phyloP scores from a whole-genome alignment of 2,888 invertebrate species.

The Macropis europaea region DNA sequence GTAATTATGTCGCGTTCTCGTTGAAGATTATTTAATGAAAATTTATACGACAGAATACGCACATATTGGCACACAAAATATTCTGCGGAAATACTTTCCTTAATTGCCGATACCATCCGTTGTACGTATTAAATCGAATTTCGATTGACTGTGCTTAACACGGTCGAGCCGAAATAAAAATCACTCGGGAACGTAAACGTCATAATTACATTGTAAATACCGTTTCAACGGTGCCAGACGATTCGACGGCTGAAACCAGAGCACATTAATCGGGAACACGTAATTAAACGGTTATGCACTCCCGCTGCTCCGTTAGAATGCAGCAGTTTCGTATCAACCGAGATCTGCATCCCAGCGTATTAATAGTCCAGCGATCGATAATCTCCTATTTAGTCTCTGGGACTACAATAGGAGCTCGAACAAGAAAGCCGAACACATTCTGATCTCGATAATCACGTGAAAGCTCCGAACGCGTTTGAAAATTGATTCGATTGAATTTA shows the following conservation, averaged over 20 bases:
- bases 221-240: slow-evolving; percentile 9
- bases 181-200: background rate
- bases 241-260: slow-evolving; percentile 9
- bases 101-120: no score
- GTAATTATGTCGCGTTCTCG: no score
- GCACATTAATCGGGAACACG: slow-evolving; percentile 23
- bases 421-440: background rate
- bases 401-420: background rate
- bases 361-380: slow-evolving; percentile 31
- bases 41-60: no score
- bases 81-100: no score
- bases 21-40: no score
- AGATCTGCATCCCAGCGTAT: slow-evolving; percentile 10
- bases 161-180: background rate
- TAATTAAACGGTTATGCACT: slow-evolving; percentile 30
- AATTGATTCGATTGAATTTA: no score
- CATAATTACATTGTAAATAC: background rate
- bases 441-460: no score
- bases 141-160: background rate
- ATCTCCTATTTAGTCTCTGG: background rate
- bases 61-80: no score
- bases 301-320: background rate
- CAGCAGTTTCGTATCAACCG: slow-evolving; percentile 21
- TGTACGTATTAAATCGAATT: background rate
- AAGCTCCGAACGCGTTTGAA: no score